Percentiles rank a stretch among this genome's conserved stretches.
These are phyloP conservation scores for Neodon shergylaensis DNA, from an alignment of 2,113 vertebrate genomes.

Conservation along the genomic window DNA sequence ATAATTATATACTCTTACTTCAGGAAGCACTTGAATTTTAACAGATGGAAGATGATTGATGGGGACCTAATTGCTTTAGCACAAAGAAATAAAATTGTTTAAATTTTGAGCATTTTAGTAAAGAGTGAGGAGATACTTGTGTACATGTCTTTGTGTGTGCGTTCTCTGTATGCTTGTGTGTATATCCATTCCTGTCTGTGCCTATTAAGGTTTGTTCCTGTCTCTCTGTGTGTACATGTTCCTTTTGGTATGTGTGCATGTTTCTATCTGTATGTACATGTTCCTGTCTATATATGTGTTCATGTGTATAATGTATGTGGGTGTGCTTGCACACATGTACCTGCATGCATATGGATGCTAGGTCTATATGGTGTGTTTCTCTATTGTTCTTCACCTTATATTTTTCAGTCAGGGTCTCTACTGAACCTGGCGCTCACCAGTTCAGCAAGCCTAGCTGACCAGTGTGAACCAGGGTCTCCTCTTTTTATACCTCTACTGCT, in stretches of 20 bases:
- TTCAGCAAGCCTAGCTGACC: background rate
- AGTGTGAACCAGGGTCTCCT: background rate
- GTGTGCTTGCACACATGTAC: background rate
- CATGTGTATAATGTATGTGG: background rate
- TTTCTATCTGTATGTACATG: background rate
- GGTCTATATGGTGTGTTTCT: background rate
- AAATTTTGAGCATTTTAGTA: conserved; percentile 18
- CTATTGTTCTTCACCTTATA: background rate
- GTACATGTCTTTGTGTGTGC: background rate
- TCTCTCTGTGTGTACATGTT: background rate
- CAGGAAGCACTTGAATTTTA: conserved; percentile 31
- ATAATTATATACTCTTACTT: conserved; percentile 11
- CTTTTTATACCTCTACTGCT: background rate
- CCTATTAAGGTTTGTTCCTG: background rate
- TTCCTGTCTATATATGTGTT: background rate
- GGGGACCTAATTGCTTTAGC: background rate
- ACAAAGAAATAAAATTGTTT: conserved; percentile 18
- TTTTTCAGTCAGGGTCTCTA: background rate
- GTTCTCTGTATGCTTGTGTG: background rate
- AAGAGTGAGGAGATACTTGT: background rate
- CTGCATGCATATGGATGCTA: background rate
- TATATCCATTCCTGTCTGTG: background rate
- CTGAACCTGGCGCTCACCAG: background rate
- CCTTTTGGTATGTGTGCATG: background rate
- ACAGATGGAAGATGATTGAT: background rate